Evolutionary conservation across 2,797 vertebrate genomes (phyloP), one percentile per base, ranked within the genome.

Genomic region (Yasuhikotakia modesta): DNA sequence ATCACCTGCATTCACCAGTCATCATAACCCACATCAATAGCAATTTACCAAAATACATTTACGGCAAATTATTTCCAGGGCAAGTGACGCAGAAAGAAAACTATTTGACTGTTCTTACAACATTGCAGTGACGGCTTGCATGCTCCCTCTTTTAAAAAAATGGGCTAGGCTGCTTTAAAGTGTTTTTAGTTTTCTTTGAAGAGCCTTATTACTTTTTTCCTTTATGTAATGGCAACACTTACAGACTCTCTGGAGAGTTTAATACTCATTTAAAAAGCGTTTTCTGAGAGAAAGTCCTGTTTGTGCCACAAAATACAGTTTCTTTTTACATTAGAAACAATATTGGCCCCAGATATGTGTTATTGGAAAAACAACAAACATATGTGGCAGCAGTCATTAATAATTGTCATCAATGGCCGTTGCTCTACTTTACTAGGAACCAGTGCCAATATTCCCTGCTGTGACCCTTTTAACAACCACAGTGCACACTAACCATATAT

Each of bases 401-500:
- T 72, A 78, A 78, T 50, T 60, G 55, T 71, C 3, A 6, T 50
- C 45, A 43, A 70, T 60, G 50, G 73, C n/a, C 4, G 30, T 17
- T 77, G 30, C 74, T 84, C 88, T 88, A 83, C 74, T 84, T n/a
- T n/a, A n/a, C n/a, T n/a, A n/a, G n/a, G n/a, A n/a, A n/a, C n/a
- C n/a, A n/a, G 85, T 73, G 81, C 81, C 86, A 86, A 87, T 89
- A 86, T 85, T 74, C 78, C 82, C 79, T 73, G 76, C 19, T 70
- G 82, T 85, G 84, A 86, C 84, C 82, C 81, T 82, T 75, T 82
- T 39, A 63, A 89, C 90, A 89, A 63, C 75, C 75, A 39, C 75
- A 63, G 75, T 63, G 57, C 83, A 90, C 89, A 86, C 84, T 85
- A 87, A 89, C 87, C 87, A 90, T 86, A 87, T 81, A 89, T 88